Conservation (phyloP, 2,797 vertebrate species). For the Channallabes apus region DNA sequence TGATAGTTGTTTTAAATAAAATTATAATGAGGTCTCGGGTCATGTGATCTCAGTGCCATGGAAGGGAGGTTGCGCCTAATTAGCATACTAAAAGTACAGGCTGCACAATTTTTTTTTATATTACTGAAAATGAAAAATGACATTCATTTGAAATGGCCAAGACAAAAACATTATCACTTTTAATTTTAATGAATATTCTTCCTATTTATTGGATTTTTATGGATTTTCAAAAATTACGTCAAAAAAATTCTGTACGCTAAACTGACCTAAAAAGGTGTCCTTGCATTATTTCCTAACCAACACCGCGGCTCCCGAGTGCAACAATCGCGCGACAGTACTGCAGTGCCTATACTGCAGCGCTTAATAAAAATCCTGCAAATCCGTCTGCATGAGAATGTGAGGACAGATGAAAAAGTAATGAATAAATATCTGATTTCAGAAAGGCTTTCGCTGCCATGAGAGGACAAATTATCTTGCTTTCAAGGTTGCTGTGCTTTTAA, state of each 20-base stretch:
- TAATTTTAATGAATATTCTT: too few species aligned
- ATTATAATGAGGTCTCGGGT: too few species aligned
- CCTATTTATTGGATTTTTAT: too few species aligned
- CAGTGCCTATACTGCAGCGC: background rate
- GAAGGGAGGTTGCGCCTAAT: too few species aligned
- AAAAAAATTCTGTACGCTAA: constrained; percentile 19
- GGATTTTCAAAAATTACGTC: too few species aligned
- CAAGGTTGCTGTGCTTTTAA: constrained; percentile 51
- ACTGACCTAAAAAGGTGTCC: constrained; percentile 13
- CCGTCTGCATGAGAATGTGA: constrained; percentile 42
- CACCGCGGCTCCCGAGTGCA: constrained; percentile 34
- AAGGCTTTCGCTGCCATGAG: constrained; percentile 33
- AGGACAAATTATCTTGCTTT: constrained; percentile 49
- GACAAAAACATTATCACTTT: too few species aligned
- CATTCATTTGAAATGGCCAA: too few species aligned
- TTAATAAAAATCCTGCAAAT: constrained; percentile 44
- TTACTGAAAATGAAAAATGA: too few species aligned
- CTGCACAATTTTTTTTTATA: too few species aligned
- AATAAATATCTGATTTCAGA: constrained; percentile 51
- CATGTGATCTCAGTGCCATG: too few species aligned
- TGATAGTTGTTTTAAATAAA: too few species aligned
- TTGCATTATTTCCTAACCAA: constrained; percentile 31
- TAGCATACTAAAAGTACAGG: too few species aligned
- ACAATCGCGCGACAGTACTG: constrained; percentile 32
- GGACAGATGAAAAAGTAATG: constrained; percentile 50